These are phyloP conservation scores for Embidobia sp. DNA, from an alignment of 2,888 invertebrate genomes.

Conservation along the genomic window DNA sequence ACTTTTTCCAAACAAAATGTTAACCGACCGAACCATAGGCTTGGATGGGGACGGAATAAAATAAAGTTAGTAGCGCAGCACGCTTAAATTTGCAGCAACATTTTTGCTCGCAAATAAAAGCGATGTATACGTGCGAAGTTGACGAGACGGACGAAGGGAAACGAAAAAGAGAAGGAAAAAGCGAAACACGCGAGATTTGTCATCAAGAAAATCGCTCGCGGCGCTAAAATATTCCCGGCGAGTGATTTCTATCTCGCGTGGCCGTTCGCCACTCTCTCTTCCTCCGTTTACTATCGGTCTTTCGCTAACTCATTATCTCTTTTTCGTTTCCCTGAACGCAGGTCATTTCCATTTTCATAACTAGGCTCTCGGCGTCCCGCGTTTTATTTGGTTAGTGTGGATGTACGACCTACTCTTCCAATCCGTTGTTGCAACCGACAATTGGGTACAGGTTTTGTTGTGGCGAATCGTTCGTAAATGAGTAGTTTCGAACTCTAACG, in stretches of 20 bases:
- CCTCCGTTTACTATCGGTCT: too few species aligned
- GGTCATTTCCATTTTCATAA: constrained; percentile 45
- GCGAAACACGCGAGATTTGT: constrained; percentile 69
- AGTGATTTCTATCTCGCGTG: constrained; percentile 70
- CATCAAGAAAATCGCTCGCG: constrained; percentile 72
- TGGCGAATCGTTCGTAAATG: constrained; percentile 13
- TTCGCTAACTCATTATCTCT: constrained; percentile 39
- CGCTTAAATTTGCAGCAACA: not conserved
- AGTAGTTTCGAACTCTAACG: too few species aligned
- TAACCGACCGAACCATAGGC: too few species aligned
- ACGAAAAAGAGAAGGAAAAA: constrained; percentile 19
- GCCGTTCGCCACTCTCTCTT: constrained; percentile 22
- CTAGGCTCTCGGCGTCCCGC: constrained; percentile 11
- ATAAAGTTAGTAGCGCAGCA: constrained; percentile 34
- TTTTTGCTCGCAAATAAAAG: constrained; percentile 67
- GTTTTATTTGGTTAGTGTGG: constrained; percentile 1
- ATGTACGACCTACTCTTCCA: constrained; percentile 6
- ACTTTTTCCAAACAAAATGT: too few species aligned
- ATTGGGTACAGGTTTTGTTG: constrained; percentile 19
- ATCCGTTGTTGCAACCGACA: constrained; percentile 1
- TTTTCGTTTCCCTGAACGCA: constrained; percentile 29
- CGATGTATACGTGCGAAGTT: constrained; percentile 42
- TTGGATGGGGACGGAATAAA: too few species aligned
- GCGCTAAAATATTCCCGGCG: constrained; percentile 73
- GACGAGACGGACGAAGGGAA: too few species aligned